phyloP scores from a whole-genome alignment of 2,113 vertebrate species.

The Xenotilapia caudafasciata region DNA sequence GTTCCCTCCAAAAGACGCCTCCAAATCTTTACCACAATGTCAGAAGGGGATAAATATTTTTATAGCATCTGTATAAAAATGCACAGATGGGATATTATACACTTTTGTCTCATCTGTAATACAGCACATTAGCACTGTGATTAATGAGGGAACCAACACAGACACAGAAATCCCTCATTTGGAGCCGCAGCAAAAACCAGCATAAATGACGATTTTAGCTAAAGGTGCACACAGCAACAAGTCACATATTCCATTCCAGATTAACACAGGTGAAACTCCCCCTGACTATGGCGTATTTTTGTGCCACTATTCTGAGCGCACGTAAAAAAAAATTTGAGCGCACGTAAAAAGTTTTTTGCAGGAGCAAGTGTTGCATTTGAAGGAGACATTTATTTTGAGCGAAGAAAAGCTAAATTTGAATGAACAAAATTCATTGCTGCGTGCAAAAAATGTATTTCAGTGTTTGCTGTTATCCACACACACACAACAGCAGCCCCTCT shows the following conservation, averaged over 20 bases:
- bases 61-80: not conserved
- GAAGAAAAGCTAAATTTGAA: too few species aligned
- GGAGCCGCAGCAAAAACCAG: not conserved
- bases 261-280: not conserved
- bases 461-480: too few species aligned
- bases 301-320: fast-evolving
- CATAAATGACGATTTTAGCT: not conserved
- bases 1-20: not conserved
- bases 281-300: not conserved
- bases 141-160: not conserved
- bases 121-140: not conserved
- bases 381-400: too few species aligned
- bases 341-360: not conserved
- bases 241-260: not conserved
- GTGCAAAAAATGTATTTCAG: too few species aligned
- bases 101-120: not conserved
- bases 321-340: fast-evolving
- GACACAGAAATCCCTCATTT: not conserved
- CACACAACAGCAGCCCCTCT: too few species aligned
- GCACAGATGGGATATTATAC: not conserved
- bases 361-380: not conserved
- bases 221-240: not conserved
- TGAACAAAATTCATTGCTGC: too few species aligned
- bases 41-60: not conserved
- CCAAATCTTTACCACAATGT: not conserved